phyloP scores from a whole-genome alignment of 2,797 vertebrate species.

The Halcyon chelicuti region DNA sequence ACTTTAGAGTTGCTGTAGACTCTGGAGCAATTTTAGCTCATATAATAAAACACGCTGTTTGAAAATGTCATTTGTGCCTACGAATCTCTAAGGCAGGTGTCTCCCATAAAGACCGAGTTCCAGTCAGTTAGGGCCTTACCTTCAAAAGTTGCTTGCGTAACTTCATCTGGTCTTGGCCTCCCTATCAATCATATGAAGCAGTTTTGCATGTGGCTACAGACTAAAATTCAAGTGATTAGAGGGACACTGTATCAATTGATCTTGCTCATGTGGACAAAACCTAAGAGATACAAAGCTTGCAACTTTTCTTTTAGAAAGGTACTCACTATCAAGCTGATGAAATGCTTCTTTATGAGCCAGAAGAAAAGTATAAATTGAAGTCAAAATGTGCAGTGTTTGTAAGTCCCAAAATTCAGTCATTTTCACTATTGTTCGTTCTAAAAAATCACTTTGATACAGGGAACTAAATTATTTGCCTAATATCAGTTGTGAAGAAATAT shows the following conservation, averaged over 20 bases:
- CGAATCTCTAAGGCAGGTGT: not conserved
- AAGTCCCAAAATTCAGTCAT: not conserved
- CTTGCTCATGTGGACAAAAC: not conserved
- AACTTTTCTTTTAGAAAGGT: not conserved
- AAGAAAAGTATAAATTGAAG: not conserved
- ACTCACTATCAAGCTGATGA: not conserved
- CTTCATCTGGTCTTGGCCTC: not conserved
- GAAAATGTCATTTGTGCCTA: not conserved
- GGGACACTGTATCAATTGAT: not conserved
- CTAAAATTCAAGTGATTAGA: not conserved
- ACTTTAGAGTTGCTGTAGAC: not conserved
- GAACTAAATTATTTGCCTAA: not conserved
- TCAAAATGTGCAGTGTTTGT: not conserved
- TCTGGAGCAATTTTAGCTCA: not conserved
- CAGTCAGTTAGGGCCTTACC: not conserved
- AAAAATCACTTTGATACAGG: not conserved
- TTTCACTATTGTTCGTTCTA: not conserved
- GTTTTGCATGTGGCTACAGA: not conserved
- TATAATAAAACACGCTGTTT: accelerated
- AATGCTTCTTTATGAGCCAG: not conserved
- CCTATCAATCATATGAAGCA: not conserved
- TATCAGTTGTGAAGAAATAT: not conserved
- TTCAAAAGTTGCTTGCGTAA: not conserved
- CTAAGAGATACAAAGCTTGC: not conserved
- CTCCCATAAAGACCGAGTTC: not conserved